phyloP scores from a whole-genome alignment of 2,888 invertebrate species.

The Ceramica pisi region DNA sequence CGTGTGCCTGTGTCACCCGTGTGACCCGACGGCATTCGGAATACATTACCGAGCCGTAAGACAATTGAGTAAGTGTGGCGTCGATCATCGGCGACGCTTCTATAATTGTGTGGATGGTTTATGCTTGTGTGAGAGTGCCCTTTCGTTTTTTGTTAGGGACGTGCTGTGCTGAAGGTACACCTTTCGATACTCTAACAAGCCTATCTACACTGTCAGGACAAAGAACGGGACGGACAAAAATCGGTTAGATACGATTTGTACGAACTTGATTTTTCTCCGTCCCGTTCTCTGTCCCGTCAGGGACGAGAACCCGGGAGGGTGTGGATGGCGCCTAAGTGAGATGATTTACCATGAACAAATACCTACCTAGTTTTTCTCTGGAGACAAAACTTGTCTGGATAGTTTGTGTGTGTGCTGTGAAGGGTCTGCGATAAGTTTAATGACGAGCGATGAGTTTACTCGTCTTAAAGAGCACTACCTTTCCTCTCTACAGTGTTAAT shows the following conservation, averaged over 20 bases:
- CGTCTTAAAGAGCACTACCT: no score
- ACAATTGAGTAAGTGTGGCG: conserved; percentile 76
- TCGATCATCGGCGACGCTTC: conserved; percentile 62
- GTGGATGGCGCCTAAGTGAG: no score
- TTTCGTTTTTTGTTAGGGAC: conserved; percentile 22
- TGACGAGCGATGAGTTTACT: no score
- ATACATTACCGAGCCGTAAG: conserved; percentile 80
- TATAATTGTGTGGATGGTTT: conserved; percentile 58
- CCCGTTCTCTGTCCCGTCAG: no score
- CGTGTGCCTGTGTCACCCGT: conserved; percentile 77
- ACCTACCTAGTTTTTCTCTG: not conserved
- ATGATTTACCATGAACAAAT: not conserved
- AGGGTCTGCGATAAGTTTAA: not conserved
- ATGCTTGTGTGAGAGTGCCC: conserved; percentile 17
- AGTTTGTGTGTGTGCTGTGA: not conserved
- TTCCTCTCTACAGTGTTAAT: no score
- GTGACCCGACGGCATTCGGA: conserved; percentile 82
- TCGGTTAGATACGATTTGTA: no score
- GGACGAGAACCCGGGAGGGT: no score
- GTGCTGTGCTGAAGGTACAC: not conserved
- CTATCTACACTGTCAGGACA: no score
- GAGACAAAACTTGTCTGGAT: not conserved
- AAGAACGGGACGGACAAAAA: no score
- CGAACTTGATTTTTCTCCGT: no score
- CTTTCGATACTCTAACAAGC: not conserved